Percentiles rank a stretch among this genome's conserved stretches.
Conservation (phyloP, 2,797 vertebrate genomes). For the Paratrypauchen microcephalus region DNA sequence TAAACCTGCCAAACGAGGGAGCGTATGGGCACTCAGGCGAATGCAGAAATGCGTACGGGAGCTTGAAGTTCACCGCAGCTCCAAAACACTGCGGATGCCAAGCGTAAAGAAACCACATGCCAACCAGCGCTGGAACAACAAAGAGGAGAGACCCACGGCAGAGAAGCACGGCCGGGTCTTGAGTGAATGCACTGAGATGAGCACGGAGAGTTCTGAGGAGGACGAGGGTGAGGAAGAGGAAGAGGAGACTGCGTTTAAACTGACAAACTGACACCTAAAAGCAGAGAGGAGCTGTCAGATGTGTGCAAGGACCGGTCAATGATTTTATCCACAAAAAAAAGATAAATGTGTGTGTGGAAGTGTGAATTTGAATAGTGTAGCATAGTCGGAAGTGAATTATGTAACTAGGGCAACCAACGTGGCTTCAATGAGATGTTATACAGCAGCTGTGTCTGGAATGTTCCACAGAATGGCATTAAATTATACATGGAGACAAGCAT, state of each 20-base stretch:
- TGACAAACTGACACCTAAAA: constrained; percentile 5
- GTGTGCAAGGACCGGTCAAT: background rate
- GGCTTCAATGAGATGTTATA: too few relatives aligned
- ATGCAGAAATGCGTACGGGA: constrained; percentile 38
- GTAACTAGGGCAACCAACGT: background rate
- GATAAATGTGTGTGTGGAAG: background rate
- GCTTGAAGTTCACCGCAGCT: constrained; percentile 43
- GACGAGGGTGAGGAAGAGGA: background rate
- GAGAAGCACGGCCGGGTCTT: constrained; percentile 22
- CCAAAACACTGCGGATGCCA: constrained; percentile 48
- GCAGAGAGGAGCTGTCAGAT: background rate
- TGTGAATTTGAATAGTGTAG: background rate
- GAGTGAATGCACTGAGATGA: background rate
- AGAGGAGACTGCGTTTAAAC: background rate
- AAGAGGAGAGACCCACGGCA: constrained; percentile 25
- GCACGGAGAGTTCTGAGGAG: background rate
- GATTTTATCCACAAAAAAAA: background rate
- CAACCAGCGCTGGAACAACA: constrained; percentile 44
- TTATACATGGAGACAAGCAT: too few relatives aligned
- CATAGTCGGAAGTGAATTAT: background rate
- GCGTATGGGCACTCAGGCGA: constrained; percentile 37
- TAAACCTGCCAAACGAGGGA: constrained; percentile 52
- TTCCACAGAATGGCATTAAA: too few relatives aligned
- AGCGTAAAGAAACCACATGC: constrained; percentile 42
- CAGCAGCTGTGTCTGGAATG: too few relatives aligned